phyloP scores from a whole-genome alignment of 2,113 vertebrate species.

The Arvicanthis niloticus region DNA sequence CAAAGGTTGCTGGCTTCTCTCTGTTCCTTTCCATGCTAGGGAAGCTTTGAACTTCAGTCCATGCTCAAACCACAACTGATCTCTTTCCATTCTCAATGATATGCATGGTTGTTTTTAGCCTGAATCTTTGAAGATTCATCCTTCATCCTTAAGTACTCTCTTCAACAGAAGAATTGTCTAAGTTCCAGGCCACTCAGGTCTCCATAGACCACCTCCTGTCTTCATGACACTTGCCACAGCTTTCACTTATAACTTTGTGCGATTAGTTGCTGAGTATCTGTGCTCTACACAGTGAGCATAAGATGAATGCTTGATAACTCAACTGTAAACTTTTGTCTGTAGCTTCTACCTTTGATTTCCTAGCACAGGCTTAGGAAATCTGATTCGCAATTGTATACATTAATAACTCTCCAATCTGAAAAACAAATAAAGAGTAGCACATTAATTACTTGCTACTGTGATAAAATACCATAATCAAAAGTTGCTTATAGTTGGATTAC shows the following conservation, averaged over 20 bases:
- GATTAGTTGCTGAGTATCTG: not conserved
- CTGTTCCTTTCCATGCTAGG: not conserved
- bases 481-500: not conserved
- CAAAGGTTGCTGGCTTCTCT: not conserved
- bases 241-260: not conserved
- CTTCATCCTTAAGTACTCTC: not conserved
- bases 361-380: not conserved
- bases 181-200: not conserved
- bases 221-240: not conserved
- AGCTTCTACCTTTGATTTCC: not conserved
- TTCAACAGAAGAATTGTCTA: not conserved
- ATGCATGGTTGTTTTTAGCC: not conserved
- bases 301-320: not conserved
- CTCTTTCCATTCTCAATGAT: not conserved
- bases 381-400: not conserved
- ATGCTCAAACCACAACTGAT: fast-evolving
- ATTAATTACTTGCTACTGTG: not conserved
- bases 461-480: not conserved
- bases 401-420: not conserved
- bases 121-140: not conserved
- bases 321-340: not conserved
- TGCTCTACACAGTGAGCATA: not conserved
- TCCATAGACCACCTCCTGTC: not conserved
- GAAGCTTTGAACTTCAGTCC: not conserved
- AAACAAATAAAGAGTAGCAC: not conserved